Evolutionary conservation across 2,888 invertebrate genomes (phyloP), one percentile per base, ranked within the genome.

Genomic region (Leptogaster cylindrica): DNA sequence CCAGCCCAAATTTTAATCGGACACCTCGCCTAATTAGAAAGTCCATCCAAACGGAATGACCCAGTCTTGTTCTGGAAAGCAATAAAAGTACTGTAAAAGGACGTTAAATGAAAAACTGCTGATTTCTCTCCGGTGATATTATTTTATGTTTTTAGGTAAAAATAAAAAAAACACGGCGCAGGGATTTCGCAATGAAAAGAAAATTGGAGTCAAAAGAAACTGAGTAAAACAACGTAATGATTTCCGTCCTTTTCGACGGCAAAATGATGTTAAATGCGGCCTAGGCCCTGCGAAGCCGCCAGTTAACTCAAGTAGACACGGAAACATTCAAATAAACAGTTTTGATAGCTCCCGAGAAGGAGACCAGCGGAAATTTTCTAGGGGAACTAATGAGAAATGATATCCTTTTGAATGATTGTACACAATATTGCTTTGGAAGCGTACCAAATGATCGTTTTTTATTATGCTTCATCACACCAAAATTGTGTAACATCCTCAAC

Each of bases 371-470:
- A 61, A 61, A 61, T n/a, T 28, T 61, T 61, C 27, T 23, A 28
- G 61, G 44, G 18, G 44, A 41, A 44, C 61, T 61, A 61, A 61
- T 61, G 61, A 61, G 61, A 28, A 61, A 61, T 61, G 28, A 61
- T 61, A 61, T 61, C 61, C 44, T 28, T n/a, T 27, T 44, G 61
- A 61, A 44, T 44, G 61, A 61, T 44, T 61, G 61, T 44, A 44
- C 20, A 61, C 44, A 61, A 44, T 41, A 3, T 48, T 44, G 44
- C 61, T 44, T 61, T 61, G 61, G 61, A 61, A 23, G 61, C 25
- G 27, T 14, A 61, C 61, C 61, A 44, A 61, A 61, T 61, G 61
- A 44, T 61, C 39, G 28, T 39, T 27, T 44, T 61, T 61, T 48
- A 48, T 48, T 48, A 25, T 27, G 25, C 12, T 25, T 25, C 8